Evolutionary conservation across 1,140 invertebrate genomes (phyloP), one percentile per base, ranked within the genome.

Genomic region (Venustaconcha ellipsiformis): DNA sequence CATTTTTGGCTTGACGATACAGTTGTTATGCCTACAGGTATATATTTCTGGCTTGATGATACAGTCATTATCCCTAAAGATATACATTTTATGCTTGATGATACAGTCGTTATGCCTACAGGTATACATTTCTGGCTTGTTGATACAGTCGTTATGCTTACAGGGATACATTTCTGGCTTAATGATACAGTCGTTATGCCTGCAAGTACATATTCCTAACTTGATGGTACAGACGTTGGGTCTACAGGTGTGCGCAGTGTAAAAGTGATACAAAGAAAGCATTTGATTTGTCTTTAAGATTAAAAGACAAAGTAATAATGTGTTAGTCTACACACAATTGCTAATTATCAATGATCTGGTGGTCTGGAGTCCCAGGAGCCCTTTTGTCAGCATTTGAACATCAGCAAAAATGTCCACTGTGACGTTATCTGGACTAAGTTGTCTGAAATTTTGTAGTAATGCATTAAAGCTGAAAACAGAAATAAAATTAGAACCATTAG

Each of bases 361-460:
- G 11, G 37, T 69, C 37, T 81, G 73, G 17, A 83, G 72, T 17
- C 81, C 84, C n/a, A 83, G 70, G 17, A 86, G 57, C 12, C 86
- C 86, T 48, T 68, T 57, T 11, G 82, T 78, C 15, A 87, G 56
- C 23, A 72, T 63, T 57, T 73, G 72, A n/a, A 83, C 72, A 55
- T 84, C 83, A 48, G 72, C 77, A 2, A 86, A 57, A 20, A 86
- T 55, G 11, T 30, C 37, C 14, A 72, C 60, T 17, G 78, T 57
- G 17, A 78, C 48, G 18, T 74, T 69, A 57, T 59, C 62, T n/a
- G 68, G 65, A 65, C 76, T 60, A 14, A 83, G 14, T 18, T 59
- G 57, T 56, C 76, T 70, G 17, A 84, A 80, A 66, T 82, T 76
- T 37, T 82, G 76, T 26, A 84, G 37, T 14, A 84, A 64, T 3